Evolutionary conservation across 2,797 vertebrate genomes (phyloP).

Genomic region (Myioborus melanocephalus): DNA sequence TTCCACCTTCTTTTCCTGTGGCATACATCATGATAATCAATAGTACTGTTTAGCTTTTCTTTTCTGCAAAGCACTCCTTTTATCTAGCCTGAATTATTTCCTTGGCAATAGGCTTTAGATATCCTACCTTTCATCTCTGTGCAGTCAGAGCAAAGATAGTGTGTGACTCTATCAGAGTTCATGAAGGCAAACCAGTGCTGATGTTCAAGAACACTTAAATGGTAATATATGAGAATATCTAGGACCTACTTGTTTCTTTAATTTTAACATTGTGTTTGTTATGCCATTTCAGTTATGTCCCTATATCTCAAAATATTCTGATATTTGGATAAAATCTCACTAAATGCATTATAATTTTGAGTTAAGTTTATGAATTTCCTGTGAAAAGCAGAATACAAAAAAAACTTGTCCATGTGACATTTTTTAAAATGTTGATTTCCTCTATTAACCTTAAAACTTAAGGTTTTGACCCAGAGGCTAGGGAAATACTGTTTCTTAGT

Average conservation of each 20-base stretch:
- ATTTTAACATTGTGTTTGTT: neutral
- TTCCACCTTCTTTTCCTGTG: neutral
- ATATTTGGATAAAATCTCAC: neutral
- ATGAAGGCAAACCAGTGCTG: neutral
- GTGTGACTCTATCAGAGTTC: neutral
- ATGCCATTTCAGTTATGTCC: neutral
- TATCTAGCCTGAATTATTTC: neutral
- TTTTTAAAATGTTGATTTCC: neutral
- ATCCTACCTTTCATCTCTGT: neutral
- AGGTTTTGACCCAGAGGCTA: constrained; percentile 20
- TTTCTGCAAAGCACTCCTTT: neutral
- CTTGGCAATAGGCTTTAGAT: neutral
- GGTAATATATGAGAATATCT: neutral
- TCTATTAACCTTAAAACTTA: constrained; percentile 40
- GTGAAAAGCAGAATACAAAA: neutral
- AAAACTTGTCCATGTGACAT: neutral
- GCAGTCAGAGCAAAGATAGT: neutral
- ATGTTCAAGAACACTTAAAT: neutral
- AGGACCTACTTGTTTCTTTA: neutral
- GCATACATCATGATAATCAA: neutral
- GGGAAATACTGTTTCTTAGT: constrained; percentile 5
- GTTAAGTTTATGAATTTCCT: neutral
- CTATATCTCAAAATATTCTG: neutral
- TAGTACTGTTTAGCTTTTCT: neutral
- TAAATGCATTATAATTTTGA: neutral